Conservation (phyloP, 2,888 invertebrate species). For the Hirtodrosophila cameraria region DNA sequence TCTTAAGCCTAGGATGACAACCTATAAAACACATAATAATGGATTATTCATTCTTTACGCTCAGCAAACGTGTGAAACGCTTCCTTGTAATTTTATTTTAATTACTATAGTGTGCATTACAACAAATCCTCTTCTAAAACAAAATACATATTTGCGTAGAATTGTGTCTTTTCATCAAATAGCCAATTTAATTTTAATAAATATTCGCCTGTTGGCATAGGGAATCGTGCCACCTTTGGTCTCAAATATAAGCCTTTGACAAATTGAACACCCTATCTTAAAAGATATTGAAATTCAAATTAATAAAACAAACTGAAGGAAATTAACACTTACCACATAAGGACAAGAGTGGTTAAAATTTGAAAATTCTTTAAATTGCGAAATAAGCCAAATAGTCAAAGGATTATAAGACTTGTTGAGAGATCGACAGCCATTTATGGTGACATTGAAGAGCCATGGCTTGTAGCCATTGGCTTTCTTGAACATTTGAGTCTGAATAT, state of each 20-base stretch:
- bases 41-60: too few relatives aligned
- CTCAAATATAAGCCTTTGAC: conserved; percentile 16
- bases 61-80: too few relatives aligned
- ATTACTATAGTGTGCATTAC: too few relatives aligned
- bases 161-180: too few relatives aligned
- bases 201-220: conserved; percentile 30
- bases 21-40: too few relatives aligned
- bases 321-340: conserved; percentile 7
- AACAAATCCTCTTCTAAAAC: too few relatives aligned
- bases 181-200: too few relatives aligned
- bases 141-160: too few relatives aligned
- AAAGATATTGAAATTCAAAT: not conserved
- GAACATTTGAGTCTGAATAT: not conserved
- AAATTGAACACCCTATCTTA: conserved; percentile 17
- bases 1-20: too few relatives aligned
- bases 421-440: conserved; percentile 22
- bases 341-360: conserved; percentile 39
- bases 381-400: not conserved
- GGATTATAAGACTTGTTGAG: conserved; percentile 11
- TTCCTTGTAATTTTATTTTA: too few relatives aligned
- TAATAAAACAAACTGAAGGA: not conserved
- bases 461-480: conserved; percentile 43
- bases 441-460: conserved; percentile 11
- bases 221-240: not conserved
- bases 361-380: conserved; percentile 3